phyloP scores from a whole-genome alignment of 2,888 invertebrate species.

The Morinoia aosen region DNA sequence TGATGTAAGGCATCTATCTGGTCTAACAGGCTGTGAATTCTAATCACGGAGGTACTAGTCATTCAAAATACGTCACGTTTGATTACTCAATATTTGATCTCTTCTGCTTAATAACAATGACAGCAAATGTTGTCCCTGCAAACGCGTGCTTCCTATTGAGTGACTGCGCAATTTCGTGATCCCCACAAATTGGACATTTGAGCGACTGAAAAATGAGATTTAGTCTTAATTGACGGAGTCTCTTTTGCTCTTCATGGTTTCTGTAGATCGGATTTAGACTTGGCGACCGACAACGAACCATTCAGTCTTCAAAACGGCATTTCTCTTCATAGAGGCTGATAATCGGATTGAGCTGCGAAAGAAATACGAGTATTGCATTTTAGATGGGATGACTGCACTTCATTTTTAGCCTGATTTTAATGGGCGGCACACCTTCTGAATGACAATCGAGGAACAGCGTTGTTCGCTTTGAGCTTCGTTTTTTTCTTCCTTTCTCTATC shows the following conservation, averaged over 20 bases:
- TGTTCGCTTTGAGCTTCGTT: background rate
- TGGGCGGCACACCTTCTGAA: background rate
- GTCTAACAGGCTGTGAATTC: no score
- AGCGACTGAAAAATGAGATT: background rate
- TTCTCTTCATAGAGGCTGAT: background rate
- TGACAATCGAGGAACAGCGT: background rate
- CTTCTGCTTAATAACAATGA: background rate
- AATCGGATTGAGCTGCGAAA: background rate
- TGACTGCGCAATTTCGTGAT: background rate
- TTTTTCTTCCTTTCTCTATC: background rate
- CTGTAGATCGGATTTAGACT: background rate
- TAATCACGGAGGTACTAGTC: no score
- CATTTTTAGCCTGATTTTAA: background rate
- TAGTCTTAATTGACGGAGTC: background rate
- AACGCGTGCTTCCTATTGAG: background rate
- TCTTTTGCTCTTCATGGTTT: background rate
- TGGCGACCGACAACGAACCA: background rate
- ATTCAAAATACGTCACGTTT: no score
- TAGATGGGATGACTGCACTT: background rate
- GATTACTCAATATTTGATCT: background rate
- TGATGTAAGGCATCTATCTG: no score
- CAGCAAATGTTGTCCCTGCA: background rate
- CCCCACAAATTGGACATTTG: background rate
- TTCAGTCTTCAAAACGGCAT: background rate
- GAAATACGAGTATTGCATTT: background rate